These are phyloP conservation scores for Vannuccia rotundouncinata DNA, from an alignment of 2,888 invertebrate genomes.

Conservation along the genomic window DNA sequence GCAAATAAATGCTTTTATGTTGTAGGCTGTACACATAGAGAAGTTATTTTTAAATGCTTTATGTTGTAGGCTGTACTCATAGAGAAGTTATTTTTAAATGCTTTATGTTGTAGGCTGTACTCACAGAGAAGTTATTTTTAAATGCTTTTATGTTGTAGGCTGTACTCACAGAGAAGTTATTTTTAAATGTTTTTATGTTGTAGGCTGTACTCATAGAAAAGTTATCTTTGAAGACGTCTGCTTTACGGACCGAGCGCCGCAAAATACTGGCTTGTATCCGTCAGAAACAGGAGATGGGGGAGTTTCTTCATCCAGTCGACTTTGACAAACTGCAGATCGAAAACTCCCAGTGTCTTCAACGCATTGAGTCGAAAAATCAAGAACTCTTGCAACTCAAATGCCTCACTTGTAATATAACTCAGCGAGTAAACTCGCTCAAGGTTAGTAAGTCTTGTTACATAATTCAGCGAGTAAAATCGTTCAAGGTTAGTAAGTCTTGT, in stretches of 20 bases:
- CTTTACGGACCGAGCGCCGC: background rate
- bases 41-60: background rate
- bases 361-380: background rate
- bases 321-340: background rate
- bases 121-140: too few species aligned
- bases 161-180: background rate
- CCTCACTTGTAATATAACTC: background rate
- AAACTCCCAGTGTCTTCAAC: background rate
- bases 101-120: too few species aligned
- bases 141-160: too few species aligned
- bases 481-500: too few species aligned
- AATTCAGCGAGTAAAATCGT: too few species aligned
- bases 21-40: background rate
- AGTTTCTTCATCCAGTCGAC: background rate
- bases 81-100: too few species aligned
- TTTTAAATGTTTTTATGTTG: too few species aligned
- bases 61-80: too few species aligned
- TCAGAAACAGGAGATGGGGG: background rate
- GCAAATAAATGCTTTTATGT: too few species aligned
- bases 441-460: too few species aligned
- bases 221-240: background rate
- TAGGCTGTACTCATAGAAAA: background rate
- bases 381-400: background rate
- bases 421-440: background rate
- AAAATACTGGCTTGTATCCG: background rate